A percentile compares a stretch with the other conserved stretches of the same genome.
These are phyloP conservation scores for Subanguina moxae DNA, from an alignment of 1,140 invertebrate genomes.

Conservation along the genomic window DNA sequence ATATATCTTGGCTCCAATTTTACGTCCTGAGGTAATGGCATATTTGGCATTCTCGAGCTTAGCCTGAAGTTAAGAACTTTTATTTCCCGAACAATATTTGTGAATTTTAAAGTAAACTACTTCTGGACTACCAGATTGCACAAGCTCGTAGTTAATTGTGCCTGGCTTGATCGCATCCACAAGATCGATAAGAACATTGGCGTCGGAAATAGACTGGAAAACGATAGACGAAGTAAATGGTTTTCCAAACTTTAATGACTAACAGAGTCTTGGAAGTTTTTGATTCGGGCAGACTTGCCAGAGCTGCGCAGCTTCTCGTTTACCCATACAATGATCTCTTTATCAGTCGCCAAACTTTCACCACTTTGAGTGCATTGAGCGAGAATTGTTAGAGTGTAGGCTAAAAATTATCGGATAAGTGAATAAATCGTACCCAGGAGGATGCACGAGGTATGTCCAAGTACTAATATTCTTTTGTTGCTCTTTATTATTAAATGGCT, in stretches of 20 bases:
- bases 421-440: no score
- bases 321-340: slow-evolving; percentile 92
- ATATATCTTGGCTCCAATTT: slow-evolving; percentile 92
- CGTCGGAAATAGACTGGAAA: slow-evolving; percentile 70
- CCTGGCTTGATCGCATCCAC: slow-evolving; percentile 94
- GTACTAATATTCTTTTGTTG: no score
- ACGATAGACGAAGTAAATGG: background rate
- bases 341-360: slow-evolving; percentile 75
- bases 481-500: no score
- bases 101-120: slow-evolving; percentile 67
- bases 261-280: slow-evolving; percentile 77
- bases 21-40: slow-evolving; percentile 92
- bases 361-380: slow-evolving; percentile 81
- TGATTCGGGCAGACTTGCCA: slow-evolving; percentile 76
- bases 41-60: slow-evolving; percentile 94
- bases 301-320: slow-evolving; percentile 76
- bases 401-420: background rate
- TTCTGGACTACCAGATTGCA: slow-evolving; percentile 75
- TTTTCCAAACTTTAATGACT: background rate
- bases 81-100: no score
- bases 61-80: no score
- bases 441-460: no score
- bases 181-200: slow-evolving; percentile 83
- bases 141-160: slow-evolving; percentile 84
- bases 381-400: slow-evolving; percentile 85